Evolutionary conservation across 2,113 vertebrate species (phyloP), one percentile per base, ranked within the genome.

Genomic region (Xiphophorus hellerii): DNA sequence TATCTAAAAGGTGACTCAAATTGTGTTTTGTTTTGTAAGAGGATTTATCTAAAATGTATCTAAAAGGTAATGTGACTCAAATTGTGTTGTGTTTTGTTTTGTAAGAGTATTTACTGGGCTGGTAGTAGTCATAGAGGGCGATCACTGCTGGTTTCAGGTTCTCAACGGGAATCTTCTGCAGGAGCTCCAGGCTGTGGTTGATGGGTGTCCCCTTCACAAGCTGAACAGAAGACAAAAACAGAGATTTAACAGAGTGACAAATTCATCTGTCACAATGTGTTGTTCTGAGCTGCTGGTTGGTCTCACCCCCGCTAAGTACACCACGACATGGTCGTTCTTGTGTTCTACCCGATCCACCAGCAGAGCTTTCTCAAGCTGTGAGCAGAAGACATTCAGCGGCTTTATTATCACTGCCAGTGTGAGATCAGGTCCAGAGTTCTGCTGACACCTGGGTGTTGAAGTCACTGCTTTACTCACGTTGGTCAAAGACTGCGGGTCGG

Each of bases 41-140:
- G 5, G 13, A 28, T 84, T 95, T 92, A 97, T n/a, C n/a, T n/a
- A n/a, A n/a, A n/a, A n/a, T n/a, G n/a, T 25, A 3, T 35, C n/a
- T n/a, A 28, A 37, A 37, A 39, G 13, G 5, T 51, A n/a, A n/a
- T n/a, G n/a, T n/a, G 67, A 51, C 25, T 44, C 0, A 27, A 69
- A 70, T 25, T 37, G 22, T 12, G 14, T 17, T 28, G 8, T 11
- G 13, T 14, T 15, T 14, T 11, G 8, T 17, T 28, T 15, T 67
- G n/a, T 44, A 28, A 7, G 37, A 42, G 5, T 25, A 28, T 84
- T 95, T 92, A 97, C 96, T 95, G 88, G 94, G 93, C 84, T 96
- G 94, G 28, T 98, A 97, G 87, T 96, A 97, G 90, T 97, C 96
- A 1, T 96, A 96, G 83, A 94, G 87, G 86, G 91, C 90, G 72